phyloP scores from a whole-genome alignment of 35 echinoderm and acorn worm genomes.

The Anneissia japonica region DNA sequence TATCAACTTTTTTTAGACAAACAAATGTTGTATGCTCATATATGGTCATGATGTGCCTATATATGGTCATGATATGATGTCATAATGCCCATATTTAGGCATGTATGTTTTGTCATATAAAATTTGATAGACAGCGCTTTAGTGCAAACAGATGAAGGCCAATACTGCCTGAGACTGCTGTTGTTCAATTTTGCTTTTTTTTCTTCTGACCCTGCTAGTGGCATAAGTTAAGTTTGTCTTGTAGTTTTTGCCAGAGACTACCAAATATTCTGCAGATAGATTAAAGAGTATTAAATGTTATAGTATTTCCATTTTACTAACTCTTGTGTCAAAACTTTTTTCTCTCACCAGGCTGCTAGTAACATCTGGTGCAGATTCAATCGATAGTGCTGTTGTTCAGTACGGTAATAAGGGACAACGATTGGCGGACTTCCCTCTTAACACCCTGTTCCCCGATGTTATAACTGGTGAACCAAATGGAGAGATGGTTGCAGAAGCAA shows the following conservation, averaged over 20 bases:
- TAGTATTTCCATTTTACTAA: too few species aligned
- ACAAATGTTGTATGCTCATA: too few species aligned
- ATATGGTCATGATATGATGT: too few species aligned
- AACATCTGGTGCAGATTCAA: not conserved
- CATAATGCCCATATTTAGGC: too few species aligned
- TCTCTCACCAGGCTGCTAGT: constrained; percentile 28
- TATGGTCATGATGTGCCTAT: too few species aligned
- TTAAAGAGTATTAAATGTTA: too few species aligned
- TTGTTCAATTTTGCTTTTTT: not conserved
- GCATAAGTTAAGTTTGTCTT: not conserved
- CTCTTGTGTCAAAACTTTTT: too few species aligned
- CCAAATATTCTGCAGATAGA: too few species aligned
- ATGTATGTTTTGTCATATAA: too few species aligned
- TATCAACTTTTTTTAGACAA: too few species aligned
- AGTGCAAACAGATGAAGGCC: not conserved
- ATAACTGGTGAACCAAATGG: constrained; percentile 23
- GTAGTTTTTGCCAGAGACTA: too few species aligned
- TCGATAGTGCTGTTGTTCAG: constrained; percentile 8
- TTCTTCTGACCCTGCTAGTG: constrained; percentile 19
- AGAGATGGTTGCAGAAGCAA: not conserved
- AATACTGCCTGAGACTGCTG: not conserved
- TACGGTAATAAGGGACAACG: constrained; percentile 27
- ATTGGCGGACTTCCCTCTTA: constrained; percentile 37
- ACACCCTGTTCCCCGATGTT: constrained; percentile 26
- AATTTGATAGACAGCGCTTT: too few species aligned